phyloP scores from a whole-genome alignment of 2,797 vertebrate genomes.

The Cercopithecus mitis region DNA sequence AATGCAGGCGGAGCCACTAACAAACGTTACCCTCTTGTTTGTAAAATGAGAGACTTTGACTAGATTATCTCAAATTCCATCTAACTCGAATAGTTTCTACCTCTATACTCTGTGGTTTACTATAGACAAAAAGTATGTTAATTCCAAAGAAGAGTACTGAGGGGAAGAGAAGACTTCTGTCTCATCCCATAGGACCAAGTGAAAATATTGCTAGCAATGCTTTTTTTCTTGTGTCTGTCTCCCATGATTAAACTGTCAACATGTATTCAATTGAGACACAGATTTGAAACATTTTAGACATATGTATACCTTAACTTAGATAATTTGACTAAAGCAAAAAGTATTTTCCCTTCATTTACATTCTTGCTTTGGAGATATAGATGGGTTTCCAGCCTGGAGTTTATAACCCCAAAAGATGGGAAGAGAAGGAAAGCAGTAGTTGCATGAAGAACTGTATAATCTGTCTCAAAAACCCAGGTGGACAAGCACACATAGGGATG shows the following conservation, averaged over 20 bases:
- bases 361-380: slow-evolving; percentile 11
- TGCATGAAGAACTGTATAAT: slow-evolving; percentile 9
- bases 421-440: neutral
- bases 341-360: slow-evolving; percentile 32
- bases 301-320: neutral
- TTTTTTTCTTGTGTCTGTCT: neutral
- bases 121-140: neutral
- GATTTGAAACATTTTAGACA: slow-evolving; percentile 22
- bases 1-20: neutral
- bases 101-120: neutral
- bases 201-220: neutral
- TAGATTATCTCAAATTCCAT: neutral
- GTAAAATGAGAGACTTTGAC: slow-evolving; percentile 32
- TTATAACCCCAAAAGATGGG: neutral
- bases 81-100: neutral
- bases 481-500: neutral
- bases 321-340: slow-evolving; percentile 24
- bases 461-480: neutral
- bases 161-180: neutral
- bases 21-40: neutral
- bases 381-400: slow-evolving; percentile 38
- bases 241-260: slow-evolving; percentile 14
- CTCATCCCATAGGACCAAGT: neutral
- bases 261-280: neutral
- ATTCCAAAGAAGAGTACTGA: neutral